Conservation (phyloP, 2,888 invertebrate species). For the Ptilodon capucinus region DNA sequence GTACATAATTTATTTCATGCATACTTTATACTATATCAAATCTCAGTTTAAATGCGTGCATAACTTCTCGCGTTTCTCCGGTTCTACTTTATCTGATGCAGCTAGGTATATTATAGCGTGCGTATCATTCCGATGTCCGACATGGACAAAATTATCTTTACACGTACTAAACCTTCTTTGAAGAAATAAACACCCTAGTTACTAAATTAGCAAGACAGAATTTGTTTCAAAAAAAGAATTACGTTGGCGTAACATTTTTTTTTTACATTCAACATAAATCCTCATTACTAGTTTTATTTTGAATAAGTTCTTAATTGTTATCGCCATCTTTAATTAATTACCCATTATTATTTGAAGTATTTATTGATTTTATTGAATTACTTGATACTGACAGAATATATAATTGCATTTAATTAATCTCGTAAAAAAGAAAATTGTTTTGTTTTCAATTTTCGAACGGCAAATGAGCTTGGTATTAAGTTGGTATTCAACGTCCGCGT, state of each 20-base stretch:
- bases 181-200: neutral
- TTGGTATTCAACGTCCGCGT: slow-evolving; percentile 4
- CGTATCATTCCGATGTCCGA: slow-evolving; percentile 40
- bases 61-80: slow-evolving; percentile 29
- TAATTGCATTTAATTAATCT: too few species aligned
- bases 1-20: too few species aligned
- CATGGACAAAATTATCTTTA: slow-evolving; percentile 27
- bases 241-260: too few species aligned
- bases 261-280: too few species aligned
- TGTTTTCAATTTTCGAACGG: neutral
- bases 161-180: neutral
- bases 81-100: slow-evolving; percentile 37
- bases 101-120: slow-evolving; percentile 30
- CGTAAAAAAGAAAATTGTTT: neutral
- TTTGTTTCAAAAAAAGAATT: too few species aligned
- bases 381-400: too few species aligned
- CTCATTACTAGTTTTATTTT: too few species aligned
- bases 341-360: too few species aligned
- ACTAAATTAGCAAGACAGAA: neutral
- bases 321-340: too few species aligned
- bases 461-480: neutral
- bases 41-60: slow-evolving; percentile 7
- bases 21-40: neutral
- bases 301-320: too few species aligned
- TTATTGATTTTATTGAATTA: too few species aligned